Evolutionary conservation across 2,113 vertebrate species (phyloP).

Genomic region (Chaetodon trifascialis): DNA sequence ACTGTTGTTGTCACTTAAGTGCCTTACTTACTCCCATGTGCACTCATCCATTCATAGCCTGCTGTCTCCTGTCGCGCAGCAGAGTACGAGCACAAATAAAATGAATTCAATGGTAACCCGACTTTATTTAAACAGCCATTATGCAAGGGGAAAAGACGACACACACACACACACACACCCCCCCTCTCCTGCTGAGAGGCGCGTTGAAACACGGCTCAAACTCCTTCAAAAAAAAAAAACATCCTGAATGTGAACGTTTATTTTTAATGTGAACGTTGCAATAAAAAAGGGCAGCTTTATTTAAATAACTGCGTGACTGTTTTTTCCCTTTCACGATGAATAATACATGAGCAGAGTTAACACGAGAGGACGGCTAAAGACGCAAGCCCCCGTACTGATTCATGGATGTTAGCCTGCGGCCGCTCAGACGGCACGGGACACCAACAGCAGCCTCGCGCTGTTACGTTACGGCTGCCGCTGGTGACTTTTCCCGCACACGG

Average conservation of each 20-base stretch:
- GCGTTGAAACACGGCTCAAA: conserved; percentile 24
- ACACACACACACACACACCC: neutral
- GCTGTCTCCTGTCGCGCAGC: conserved; percentile 59
- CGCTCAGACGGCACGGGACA: conserved; percentile 17
- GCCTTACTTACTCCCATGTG: conserved; percentile 76
- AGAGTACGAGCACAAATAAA: conserved; percentile 73
- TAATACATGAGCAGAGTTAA: conserved; percentile 33
- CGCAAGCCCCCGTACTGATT: conserved; percentile 27
- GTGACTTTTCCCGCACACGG: too few species aligned
- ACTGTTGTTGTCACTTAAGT: conserved; percentile 81
- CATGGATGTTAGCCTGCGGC: conserved; percentile 8
- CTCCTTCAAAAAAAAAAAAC: conserved; percentile 6
- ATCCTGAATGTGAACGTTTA: conserved; percentile 70
- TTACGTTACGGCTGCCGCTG: neutral
- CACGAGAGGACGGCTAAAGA: conserved; percentile 11
- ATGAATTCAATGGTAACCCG: conserved; percentile 30
- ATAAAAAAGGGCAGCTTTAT: conserved; percentile 81
- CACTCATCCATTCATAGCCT: conserved; percentile 62
- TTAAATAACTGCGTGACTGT: conserved; percentile 68
- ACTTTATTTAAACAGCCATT: conserved; percentile 58
- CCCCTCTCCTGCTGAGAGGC: conserved; percentile 6
- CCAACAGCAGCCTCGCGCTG: conserved; percentile 19
- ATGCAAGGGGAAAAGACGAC: conserved; percentile 62
- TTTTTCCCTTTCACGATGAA: conserved; percentile 45
- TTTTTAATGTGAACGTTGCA: conserved; percentile 73